Percentiles rank a stretch among this genome's conserved stretches.
Conservation (phyloP, 2,113 vertebrate genomes). For the Lepidiolamprologus cunningtoni region DNA sequence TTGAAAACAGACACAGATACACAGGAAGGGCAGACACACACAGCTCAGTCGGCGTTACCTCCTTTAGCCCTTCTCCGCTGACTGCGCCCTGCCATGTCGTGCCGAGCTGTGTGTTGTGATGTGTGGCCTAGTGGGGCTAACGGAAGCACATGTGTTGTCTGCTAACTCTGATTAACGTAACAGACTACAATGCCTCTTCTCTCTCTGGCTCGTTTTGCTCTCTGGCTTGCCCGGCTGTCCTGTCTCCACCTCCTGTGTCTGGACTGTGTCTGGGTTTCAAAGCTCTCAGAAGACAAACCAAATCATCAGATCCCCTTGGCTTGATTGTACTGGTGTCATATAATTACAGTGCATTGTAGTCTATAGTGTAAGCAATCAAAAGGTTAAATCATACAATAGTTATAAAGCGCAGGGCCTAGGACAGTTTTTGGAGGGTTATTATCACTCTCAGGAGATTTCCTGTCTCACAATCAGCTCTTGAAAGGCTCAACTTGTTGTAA, state of each 20-base stretch:
- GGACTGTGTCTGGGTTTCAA: constrained; percentile 2
- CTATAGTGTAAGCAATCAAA: background rate
- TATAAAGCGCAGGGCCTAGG: background rate
- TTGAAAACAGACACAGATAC: background rate
- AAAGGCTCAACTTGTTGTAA: background rate
- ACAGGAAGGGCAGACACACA: background rate
- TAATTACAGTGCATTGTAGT: background rate
- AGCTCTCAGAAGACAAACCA: background rate
- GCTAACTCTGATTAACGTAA: constrained; percentile 63
- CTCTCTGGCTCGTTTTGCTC: background rate
- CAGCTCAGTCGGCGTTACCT: constrained; percentile 14
- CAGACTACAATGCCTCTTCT: constrained; percentile 26
- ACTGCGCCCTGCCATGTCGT: constrained; percentile 34
- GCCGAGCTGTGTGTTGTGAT: constrained; percentile 49
- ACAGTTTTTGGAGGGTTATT: background rate
- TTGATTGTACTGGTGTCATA: background rate
- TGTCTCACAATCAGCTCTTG: background rate
- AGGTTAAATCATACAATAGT: background rate
- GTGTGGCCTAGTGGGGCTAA: constrained; percentile 43
- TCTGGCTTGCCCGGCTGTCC: constrained; percentile 23
- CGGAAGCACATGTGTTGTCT: constrained; percentile 64
- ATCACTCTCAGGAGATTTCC: background rate
- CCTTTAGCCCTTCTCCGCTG: constrained; percentile 16
- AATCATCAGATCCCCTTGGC: background rate
- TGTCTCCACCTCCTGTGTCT: constrained; percentile 25